Base-by-base conservation (phyloP, 2,113 vertebrate genomes). In the Gadus macrocephalus region DNA sequence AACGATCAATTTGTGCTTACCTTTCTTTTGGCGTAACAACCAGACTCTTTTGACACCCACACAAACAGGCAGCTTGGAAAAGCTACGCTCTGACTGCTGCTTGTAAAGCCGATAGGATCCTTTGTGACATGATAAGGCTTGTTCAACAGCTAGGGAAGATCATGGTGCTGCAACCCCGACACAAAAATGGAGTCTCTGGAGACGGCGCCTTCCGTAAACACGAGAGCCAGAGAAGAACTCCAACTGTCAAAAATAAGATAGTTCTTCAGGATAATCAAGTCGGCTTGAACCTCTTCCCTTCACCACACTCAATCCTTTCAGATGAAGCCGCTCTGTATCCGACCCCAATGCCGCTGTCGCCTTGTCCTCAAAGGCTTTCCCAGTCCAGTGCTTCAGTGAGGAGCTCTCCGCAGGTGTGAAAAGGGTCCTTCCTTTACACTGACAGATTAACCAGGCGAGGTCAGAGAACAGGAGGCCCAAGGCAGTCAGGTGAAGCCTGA, bases 121-220 rank as follows among this genome's bases (percentile, higher is more conserved):
- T 73, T 56, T 64, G 63, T 62, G 78, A 87, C 88, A 83, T 87
- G 90, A 91, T 60, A 0, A 65, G 91, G 55, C 90, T 90, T 90
- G 89, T 85, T 76, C 80, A 66, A 16, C 75, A 63, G 66, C 76
- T 68, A 63, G 58, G 66, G 68, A 19, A 53, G 15, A 61, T 25
- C n/a, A 68, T 42, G 62, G 72, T 74, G 49, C 20, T 49, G 60
- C 76, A 81, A 68, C 62, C 68, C 60, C 66, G 61, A 75, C 16
- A 72, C 67, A 70, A 17, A 68, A 19, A 69, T 25, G 49, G 1
- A 70, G 9, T 53, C 12, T 42, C 42, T 38, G 60, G 28, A 61
- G 74, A 63, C 15, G 4, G n/a, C 53, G 5, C 69, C 70, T 71
- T 68, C 53, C 42, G 25, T 27, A 2, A 22, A 28, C 27, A 53